These are phyloP conservation scores for Lerista edwardsae DNA, from an alignment of 2,797 vertebrate species.

Conservation along the genomic window DNA sequence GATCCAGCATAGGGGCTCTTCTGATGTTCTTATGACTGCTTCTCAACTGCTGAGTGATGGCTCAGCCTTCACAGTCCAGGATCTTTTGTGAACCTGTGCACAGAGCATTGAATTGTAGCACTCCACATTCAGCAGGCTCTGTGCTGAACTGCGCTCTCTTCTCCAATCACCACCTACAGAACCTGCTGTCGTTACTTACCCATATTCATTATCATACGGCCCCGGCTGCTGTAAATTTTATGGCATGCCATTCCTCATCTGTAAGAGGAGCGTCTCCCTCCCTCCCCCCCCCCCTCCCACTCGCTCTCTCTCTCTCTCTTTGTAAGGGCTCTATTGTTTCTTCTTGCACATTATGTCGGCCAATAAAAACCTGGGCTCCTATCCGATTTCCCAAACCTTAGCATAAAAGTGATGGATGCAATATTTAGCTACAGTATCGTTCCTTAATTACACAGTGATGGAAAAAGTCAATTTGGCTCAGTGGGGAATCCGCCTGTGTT, in stretches of 20 bases:
- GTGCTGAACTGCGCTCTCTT: not conserved
- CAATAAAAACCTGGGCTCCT: not conserved
- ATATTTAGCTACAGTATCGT: not conserved
- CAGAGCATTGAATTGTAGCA: not conserved
- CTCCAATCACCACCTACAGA: not conserved
- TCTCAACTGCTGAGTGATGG: not conserved
- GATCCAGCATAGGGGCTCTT: too few species aligned
- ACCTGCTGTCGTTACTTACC: not conserved
- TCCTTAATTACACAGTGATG: not conserved
- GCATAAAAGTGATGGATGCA: not conserved
- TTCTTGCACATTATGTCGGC: not conserved
- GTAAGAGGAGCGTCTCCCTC: not conserved
- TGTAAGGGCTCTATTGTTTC: not conserved
- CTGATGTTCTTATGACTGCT: too few species aligned
- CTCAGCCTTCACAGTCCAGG: not conserved
- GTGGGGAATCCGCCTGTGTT: not conserved
- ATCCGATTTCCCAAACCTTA: not conserved
- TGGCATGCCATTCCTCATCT: not conserved
- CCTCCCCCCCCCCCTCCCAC: too few species aligned
- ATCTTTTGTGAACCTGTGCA: not conserved
- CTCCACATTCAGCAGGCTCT: not conserved
- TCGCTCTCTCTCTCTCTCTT: not conserved
- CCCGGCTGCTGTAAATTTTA: not conserved
- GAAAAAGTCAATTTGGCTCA: not conserved
- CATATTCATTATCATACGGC: not conserved